These are phyloP conservation scores for Dryoscopus gambensis DNA, from an alignment of 2,113 vertebrate species.

Conservation along the genomic window DNA sequence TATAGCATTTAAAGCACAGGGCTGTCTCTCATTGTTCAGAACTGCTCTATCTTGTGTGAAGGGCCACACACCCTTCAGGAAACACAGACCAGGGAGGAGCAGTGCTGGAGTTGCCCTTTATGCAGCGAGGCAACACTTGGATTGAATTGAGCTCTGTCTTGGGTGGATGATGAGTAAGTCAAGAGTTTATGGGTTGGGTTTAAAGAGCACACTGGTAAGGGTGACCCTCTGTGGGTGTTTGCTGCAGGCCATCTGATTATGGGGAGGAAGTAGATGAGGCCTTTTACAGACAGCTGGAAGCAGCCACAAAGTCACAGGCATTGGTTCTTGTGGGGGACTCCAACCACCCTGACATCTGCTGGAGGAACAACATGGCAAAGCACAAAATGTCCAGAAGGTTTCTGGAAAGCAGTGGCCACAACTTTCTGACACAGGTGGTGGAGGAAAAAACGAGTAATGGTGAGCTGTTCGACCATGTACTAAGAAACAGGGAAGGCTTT, in stretches of 20 bases:
- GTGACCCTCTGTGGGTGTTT: neutral
- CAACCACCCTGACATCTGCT: neutral
- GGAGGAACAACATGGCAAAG: neutral
- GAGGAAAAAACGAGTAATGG: neutral
- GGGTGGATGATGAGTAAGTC: neutral
- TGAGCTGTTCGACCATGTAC: neutral
- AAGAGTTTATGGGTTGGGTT: neutral
- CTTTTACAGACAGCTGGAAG: neutral
- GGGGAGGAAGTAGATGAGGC: neutral
- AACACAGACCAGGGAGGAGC: neutral
- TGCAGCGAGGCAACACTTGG: fast-evolving
- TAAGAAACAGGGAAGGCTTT: neutral
- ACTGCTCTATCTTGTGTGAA: neutral
- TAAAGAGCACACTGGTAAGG: neutral
- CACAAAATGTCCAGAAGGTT: neutral
- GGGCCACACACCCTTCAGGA: neutral
- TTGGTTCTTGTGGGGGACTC: neutral
- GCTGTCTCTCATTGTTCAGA: neutral
- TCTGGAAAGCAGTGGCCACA: neutral
- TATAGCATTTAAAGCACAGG: neutral
- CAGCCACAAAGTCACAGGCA: neutral
- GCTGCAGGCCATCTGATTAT: neutral
- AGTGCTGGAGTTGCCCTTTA: neutral
- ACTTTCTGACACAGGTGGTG: neutral
- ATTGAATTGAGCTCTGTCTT: neutral